Evolutionary conservation across 2,113 vertebrate genomes (phyloP).

Genomic region (Psettodes erumei): DNA sequence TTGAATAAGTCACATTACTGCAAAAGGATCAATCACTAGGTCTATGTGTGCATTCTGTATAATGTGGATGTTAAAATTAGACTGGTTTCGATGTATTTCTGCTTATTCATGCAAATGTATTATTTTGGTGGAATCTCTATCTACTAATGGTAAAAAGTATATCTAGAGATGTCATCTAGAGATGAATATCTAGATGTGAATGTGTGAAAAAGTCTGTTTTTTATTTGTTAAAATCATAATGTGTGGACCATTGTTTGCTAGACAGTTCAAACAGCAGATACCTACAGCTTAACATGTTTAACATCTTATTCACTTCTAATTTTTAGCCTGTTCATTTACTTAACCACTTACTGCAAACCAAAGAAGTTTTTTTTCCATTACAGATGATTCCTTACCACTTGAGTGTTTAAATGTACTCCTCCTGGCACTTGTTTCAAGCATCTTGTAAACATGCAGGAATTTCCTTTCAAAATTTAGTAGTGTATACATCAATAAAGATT

Average conservation of each 20-base stretch:
- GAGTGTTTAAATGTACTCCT: conserved; percentile 42
- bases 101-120: conserved; percentile 24
- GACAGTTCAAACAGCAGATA: neutral
- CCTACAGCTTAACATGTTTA: conserved; percentile 7
- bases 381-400: conserved; percentile 37
- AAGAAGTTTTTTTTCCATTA: conserved; percentile 59
- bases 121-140: conserved; percentile 18
- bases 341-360: conserved; percentile 58
- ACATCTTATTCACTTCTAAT: conserved; percentile 4
- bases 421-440: conserved; percentile 24
- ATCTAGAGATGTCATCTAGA: conserved; percentile 2
- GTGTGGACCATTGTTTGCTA: neutral
- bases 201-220: conserved; percentile 17
- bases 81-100: conserved; percentile 36
- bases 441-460: conserved; percentile 40
- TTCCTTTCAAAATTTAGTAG: conserved; percentile 50
- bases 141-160: neutral
- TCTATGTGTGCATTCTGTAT: conserved; percentile 12
- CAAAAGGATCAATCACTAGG: conserved; percentile 41
- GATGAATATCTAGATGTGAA: conserved; percentile 17
- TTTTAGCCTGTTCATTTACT: conserved; percentile 11
- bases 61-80: conserved; percentile 18
- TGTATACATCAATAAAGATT: conserved; percentile 71
- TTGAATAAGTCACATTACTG: conserved; percentile 29
- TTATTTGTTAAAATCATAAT: conserved; percentile 4